Evolutionary conservation across 2,113 vertebrate genomes (phyloP).

Genomic region (Plestiodon gilberti): DNA sequence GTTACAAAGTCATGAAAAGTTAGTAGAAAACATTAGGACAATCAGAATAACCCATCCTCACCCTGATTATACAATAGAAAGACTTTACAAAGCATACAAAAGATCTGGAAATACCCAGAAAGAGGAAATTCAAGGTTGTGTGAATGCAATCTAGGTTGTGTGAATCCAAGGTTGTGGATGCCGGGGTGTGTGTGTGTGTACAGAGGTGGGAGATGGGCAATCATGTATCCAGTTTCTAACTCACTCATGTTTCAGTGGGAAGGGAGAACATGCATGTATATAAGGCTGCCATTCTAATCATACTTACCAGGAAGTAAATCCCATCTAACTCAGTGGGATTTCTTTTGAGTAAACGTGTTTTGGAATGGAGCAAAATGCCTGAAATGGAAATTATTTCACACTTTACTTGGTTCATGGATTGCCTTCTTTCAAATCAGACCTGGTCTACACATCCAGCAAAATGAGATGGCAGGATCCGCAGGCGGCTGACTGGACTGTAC

Average conservation of each 20-base stretch:
- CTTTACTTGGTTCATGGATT: neutral
- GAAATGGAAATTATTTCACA: neutral
- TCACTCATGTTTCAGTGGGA: neutral
- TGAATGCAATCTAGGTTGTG: neutral
- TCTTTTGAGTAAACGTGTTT: neutral
- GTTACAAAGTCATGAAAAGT: constrained; percentile 23
- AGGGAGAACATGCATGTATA: neutral
- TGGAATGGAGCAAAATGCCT: neutral
- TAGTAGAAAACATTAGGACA: constrained; percentile 51
- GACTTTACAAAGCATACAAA: constrained; percentile 20
- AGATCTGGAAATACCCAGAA: neutral
- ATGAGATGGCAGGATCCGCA: neutral
- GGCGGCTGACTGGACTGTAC: neutral
- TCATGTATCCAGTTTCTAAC: neutral
- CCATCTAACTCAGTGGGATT: neutral
- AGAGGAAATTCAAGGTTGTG: neutral
- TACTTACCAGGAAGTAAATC: neutral
- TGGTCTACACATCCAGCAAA: neutral
- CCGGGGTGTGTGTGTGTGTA: too few species aligned
- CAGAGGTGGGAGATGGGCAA: neutral
- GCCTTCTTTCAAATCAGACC: neutral
- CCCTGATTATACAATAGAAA: constrained; percentile 2
- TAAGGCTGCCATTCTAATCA: neutral
- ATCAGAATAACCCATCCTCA: neutral
- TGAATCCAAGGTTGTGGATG: too few species aligned